These are phyloP conservation scores for Cheirogaleus medius DNA, from an alignment of 2,113 vertebrate species.

Conservation along the genomic window DNA sequence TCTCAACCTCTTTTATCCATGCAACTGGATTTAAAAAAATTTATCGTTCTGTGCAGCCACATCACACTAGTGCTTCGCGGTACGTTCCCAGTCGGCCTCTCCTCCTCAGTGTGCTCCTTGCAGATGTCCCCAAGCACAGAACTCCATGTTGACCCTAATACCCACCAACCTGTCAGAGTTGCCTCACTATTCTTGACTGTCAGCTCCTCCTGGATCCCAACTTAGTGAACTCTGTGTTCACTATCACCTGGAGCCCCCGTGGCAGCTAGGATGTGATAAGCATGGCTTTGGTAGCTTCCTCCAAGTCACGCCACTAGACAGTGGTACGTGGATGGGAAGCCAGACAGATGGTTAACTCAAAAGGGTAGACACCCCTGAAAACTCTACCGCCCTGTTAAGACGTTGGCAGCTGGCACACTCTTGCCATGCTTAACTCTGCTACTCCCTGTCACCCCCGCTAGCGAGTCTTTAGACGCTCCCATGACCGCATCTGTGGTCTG, in stretches of 20 bases:
- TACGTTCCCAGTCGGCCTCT: not conserved
- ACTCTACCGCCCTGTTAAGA: not conserved
- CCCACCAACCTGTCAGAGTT: not conserved
- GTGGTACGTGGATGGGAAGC: not conserved
- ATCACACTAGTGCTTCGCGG: not conserved
- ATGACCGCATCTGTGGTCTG: not conserved
- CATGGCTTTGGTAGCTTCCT: not conserved
- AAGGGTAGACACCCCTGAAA: not conserved
- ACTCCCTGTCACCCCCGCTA: not conserved
- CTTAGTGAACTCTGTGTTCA: not conserved
- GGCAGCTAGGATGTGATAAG: not conserved
- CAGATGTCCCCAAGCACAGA: not conserved
- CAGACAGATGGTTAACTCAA: not conserved
- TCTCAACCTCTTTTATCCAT: not conserved
- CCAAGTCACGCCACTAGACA: not conserved
- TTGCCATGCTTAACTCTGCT: not conserved
- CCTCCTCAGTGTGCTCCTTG: not conserved
- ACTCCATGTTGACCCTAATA: accelerated
- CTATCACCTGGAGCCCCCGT: not conserved
- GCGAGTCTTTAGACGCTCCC: not conserved
- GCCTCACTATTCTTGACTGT: not conserved
- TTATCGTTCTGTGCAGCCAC: not conserved
- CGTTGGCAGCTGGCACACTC: not conserved
- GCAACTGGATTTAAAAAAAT: not conserved
- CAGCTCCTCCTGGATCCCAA: not conserved